Evolutionary conservation across 2,113 vertebrate genomes (phyloP).

Genomic region (Cairina moschata): DNA sequence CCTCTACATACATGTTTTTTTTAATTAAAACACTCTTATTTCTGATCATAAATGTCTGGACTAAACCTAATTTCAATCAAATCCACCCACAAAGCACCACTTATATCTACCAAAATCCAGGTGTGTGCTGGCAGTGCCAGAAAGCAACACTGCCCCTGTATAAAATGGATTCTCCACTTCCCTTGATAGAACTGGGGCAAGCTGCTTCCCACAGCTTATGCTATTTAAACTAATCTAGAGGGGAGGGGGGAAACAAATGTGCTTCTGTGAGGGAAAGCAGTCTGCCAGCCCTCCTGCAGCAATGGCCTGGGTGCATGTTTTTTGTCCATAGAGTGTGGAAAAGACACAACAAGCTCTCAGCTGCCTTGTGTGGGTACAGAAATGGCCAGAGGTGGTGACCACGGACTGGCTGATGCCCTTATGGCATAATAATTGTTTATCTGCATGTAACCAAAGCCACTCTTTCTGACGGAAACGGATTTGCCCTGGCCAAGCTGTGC

Average conservation of each 20-base stretch:
- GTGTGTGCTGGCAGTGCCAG: background rate
- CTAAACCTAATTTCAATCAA: background rate
- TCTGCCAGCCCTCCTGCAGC: fast-evolving
- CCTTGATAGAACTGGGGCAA: background rate
- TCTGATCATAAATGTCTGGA: background rate
- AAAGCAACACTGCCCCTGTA: background rate
- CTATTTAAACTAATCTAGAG: background rate
- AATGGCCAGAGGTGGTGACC: background rate
- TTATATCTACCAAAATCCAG: background rate
- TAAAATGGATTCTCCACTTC: background rate
- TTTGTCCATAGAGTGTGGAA: fast-evolving
- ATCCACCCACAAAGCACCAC: background rate
- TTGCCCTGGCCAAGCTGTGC: background rate
- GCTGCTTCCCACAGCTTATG: background rate
- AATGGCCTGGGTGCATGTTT: fast-evolving
- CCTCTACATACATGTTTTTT: background rate
- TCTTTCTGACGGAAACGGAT: background rate
- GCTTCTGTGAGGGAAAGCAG: background rate
- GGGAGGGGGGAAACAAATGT: fast-evolving
- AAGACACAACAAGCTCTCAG: background rate
- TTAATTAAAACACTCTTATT: background rate
- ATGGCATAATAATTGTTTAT: background rate
- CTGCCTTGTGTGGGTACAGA: fast-evolving
- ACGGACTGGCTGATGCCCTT: background rate
- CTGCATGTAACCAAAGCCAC: background rate